Base-by-base conservation (phyloP, 2,888 invertebrate species). In the Diarsia rubi region DNA sequence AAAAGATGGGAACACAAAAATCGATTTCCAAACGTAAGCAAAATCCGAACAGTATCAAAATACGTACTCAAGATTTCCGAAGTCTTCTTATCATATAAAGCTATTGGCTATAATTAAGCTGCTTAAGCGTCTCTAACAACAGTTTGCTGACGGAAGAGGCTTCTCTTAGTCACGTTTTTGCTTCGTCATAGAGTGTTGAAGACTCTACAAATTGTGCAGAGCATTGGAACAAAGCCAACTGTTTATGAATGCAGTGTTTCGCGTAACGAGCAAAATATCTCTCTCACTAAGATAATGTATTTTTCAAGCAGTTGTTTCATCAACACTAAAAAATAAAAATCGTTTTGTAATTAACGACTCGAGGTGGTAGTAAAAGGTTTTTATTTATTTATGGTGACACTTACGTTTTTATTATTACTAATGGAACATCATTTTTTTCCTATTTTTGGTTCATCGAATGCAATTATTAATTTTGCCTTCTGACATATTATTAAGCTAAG, bases 231-330 rank as follows among this genome's bases (percentile, higher is more conserved):
- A 79, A 44, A 78, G 94, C 95, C 95, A 95, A 92, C 91, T 91
- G 91, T 94, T 94, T 94, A 93, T 92, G 91, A 92, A 94, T 94
- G 93, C 93, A 94, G 92, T 92, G 92, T 90, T 90, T 89, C 89
- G 85, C 85, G 91, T 94, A 95, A 95, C 94, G 92, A 94, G 91
- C 88, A 85, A 90, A 91, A 92, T 93, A 90, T 91, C 91, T 90
- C n/a, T 42, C 79, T 78, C 88, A 72, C 84, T 82, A 31, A 70
- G 85, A 73, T 75, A 64, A 79, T 73, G 49, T 66, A 73, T 83
- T 83, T 82, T 76, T 75, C 47, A 72, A 73, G 63, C 27, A 74
- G 66, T 78, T 75, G n/a, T 70, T 27, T 57, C 24, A 82, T 81
- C 24, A 68, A 85, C 62, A 77, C 60, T 72, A 68, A 52, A 57